These are phyloP conservation scores for Hydroisotoma schaefferi DNA, from an alignment of 2,888 invertebrate species.

Conservation along the genomic window DNA sequence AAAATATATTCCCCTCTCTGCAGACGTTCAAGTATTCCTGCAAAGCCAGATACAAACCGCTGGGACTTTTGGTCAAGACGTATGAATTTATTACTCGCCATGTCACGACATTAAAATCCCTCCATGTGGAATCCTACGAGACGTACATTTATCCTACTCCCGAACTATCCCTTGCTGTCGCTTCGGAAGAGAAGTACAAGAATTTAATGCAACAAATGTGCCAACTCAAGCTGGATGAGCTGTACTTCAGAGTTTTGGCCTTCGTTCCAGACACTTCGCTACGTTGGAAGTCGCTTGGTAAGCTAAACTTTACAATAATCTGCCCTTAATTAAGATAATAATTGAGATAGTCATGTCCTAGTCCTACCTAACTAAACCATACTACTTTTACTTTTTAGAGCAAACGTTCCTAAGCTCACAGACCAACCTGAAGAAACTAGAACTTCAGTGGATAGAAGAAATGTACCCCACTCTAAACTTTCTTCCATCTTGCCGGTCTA, in stretches of 20 bases:
- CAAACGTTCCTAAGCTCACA: background rate
- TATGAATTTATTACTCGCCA: background rate
- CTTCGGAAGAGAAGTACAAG: background rate
- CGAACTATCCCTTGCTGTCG: background rate
- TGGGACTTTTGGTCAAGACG: background rate
- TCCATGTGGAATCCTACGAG: constrained; percentile 1
- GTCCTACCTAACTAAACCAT: no score
- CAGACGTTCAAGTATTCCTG: background rate
- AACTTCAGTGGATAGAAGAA: background rate
- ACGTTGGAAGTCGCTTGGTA: background rate
- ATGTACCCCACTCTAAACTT: background rate
- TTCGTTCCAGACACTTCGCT: background rate
- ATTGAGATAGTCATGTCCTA: no score
- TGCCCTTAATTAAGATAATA: no score
- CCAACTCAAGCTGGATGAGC: background rate
- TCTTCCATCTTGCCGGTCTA: background rate
- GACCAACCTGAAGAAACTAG: background rate
- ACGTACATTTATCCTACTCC: background rate
- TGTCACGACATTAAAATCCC: background rate
- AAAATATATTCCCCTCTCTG: background rate
- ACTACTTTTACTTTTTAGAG: background rate
- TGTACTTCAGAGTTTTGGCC: background rate
- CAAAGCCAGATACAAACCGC: background rate
- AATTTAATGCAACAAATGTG: background rate
- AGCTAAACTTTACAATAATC: no score